These are phyloP conservation scores for Odiellus spinosus DNA, from an alignment of 2,888 invertebrate genomes.

Conservation along the genomic window DNA sequence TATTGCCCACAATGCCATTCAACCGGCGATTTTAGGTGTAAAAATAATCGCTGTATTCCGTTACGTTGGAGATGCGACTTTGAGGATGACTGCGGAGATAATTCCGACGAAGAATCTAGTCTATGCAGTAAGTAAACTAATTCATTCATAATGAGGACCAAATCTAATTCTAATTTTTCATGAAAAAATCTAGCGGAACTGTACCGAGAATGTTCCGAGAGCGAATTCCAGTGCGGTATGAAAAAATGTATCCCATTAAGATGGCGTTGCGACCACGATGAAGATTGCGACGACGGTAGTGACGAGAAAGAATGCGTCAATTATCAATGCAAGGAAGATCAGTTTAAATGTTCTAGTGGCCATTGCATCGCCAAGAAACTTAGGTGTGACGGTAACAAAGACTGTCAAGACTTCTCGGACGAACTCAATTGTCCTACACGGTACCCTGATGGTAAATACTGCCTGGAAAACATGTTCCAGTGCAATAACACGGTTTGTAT, in stretches of 20 bases:
- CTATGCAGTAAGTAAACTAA: slow-evolving; percentile 40
- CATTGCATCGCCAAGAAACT: slow-evolving; percentile 82
- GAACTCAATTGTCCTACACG: slow-evolving; percentile 76
- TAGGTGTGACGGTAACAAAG: slow-evolving; percentile 74
- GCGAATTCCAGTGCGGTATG: slow-evolving; percentile 72
- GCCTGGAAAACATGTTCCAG: slow-evolving; percentile 76
- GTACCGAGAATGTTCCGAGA: slow-evolving; percentile 82
- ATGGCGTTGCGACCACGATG: slow-evolving; percentile 80
- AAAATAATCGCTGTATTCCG: slow-evolving; percentile 73
- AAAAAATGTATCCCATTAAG: slow-evolving; percentile 79
- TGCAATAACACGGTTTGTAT: slow-evolving; percentile 82
- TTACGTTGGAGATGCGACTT: slow-evolving; percentile 85
- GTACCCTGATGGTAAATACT: slow-evolving; percentile 72
- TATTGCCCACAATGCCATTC: slow-evolving; percentile 77
- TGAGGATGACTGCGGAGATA: slow-evolving; percentile 88
- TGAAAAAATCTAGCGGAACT: slow-evolving; percentile 38
- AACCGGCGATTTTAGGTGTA: slow-evolving; percentile 81
- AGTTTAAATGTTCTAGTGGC: slow-evolving; percentile 80
- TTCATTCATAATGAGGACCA: too few species aligned
- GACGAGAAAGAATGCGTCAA: slow-evolving; percentile 72
- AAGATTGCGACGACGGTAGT: slow-evolving; percentile 87
- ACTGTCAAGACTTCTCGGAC: slow-evolving; percentile 76
- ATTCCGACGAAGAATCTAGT: slow-evolving; percentile 67
- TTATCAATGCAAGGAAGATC: slow-evolving; percentile 70
- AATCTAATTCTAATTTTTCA: not conserved